A percentile compares a stretch with the other conserved stretches of the same genome.
These are phyloP conservation scores for Himalopsyche kuldschensis DNA, from an alignment of 2,888 invertebrate genomes.

Conservation along the genomic window DNA sequence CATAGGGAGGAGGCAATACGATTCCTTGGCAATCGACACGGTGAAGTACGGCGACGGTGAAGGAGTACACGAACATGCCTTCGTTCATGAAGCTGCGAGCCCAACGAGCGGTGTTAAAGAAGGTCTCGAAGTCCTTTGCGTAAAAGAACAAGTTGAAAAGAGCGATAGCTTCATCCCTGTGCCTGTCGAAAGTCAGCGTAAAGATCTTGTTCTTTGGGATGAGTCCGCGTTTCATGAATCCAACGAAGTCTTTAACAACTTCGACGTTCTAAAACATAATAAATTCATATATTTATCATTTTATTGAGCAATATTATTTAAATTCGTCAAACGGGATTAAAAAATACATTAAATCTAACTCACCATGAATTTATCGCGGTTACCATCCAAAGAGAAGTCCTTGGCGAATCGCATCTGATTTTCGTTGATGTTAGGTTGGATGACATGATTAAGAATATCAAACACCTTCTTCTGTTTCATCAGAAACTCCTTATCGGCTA, in stretches of 20 bases:
- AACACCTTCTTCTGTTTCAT: constrained; percentile 58
- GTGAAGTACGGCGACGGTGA: constrained; percentile 62
- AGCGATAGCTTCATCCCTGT: constrained; percentile 55
- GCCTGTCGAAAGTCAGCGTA: constrained; percentile 43
- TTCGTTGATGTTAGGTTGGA: constrained; percentile 61
- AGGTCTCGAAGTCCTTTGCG: constrained; percentile 63
- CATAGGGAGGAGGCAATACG: constrained; percentile 68
- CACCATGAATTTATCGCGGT: background rate
- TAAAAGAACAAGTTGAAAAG: constrained; percentile 62
- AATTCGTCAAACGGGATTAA: no score
- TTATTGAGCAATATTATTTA: no score
- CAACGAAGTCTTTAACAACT: constrained; percentile 59
- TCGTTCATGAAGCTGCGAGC: constrained; percentile 64
- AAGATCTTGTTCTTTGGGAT: constrained; percentile 56
- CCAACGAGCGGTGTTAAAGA: constrained; percentile 62
- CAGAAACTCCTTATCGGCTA: constrained; percentile 60
- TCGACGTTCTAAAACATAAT: constrained; percentile 46
- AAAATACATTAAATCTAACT: background rate
- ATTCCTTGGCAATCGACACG: constrained; percentile 61
- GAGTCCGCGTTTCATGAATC: constrained; percentile 51
- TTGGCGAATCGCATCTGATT: constrained; percentile 56
- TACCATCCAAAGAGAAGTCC: constrained; percentile 54
- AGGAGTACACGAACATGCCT: constrained; percentile 64
- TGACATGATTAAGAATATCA: constrained; percentile 58
- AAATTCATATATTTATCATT: background rate